phyloP scores from a whole-genome alignment of 2,797 vertebrate genomes.

The Melanotaenia pygmaea region DNA sequence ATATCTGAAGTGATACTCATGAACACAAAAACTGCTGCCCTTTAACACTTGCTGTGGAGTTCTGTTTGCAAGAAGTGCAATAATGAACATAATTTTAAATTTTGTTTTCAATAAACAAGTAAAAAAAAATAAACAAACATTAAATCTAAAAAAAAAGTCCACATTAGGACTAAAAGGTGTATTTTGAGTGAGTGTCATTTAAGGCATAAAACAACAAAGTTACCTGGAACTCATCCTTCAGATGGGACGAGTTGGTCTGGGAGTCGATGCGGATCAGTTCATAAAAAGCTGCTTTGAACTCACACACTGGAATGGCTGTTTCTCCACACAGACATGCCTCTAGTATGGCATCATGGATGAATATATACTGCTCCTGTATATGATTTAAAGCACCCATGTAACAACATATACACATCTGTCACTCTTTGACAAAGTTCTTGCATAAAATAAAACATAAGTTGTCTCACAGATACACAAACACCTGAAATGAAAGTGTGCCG shows the following conservation, averaged over 20 bases:
- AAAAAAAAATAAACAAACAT: too few relatives aligned
- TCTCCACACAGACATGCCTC: conserved; percentile 99
- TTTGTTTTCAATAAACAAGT: neutral
- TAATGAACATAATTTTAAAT: neutral
- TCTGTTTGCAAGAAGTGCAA: neutral
- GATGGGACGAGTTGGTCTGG: conserved; percentile 98
- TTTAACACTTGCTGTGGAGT: neutral
- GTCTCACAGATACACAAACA: conserved; percentile 11
- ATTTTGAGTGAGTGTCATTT: neutral
- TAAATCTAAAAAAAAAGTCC: neutral
- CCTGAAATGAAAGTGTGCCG: conserved; percentile 43
- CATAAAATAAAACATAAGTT: conserved; percentile 3
- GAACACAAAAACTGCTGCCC: neutral
- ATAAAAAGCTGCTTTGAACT: conserved; percentile 98
- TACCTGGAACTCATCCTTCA: conserved; percentile 99
- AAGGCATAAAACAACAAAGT: conserved; percentile 4
- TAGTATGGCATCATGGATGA: conserved; percentile 98
- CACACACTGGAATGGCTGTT: conserved; percentile 96
- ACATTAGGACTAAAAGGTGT: neutral
- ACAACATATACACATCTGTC: conserved; percentile 12
- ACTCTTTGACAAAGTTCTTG: conserved; percentile 2
- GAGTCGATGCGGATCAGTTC: conserved; percentile 99
- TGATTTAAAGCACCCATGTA: conserved; percentile 35
- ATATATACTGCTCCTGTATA: conserved; percentile 97
- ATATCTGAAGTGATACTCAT: neutral